Evolutionary conservation across 2,797 vertebrate genomes (phyloP), one percentile per base, ranked within the genome.

Genomic region (Acanthurus lineatus): DNA sequence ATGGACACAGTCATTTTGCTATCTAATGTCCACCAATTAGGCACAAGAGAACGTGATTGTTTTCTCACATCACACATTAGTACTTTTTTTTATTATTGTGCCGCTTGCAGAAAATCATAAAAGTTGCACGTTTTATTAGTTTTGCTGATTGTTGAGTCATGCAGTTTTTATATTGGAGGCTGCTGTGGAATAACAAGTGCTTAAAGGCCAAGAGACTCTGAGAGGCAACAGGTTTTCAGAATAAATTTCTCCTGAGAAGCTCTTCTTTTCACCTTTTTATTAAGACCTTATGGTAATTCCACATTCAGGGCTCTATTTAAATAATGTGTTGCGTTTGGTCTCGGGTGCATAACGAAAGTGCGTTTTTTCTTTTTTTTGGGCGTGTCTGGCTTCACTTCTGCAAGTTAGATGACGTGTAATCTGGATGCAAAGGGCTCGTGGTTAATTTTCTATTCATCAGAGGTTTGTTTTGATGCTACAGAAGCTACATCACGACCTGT

Each of bases 61-160:
- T 57, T 58, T 25, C 17, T 40, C 68, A 19, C 35, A 40, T 53
- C 28, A 20, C 51, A 35, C 42, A 7, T 52, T 20, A 35, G n/a
- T 10, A 9, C 35, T 52, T 70, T 59, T 8, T 32, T 25, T 25
- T 25, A 2, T 25, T 25, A n/a, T 61, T 42, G 17, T 59, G 47
- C n/a, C 20, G 32, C 44, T 44, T 10, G 4, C 16, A 38, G 47
- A 25, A 62, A 63, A 51, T 52, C 17, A 57, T 44, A 22, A 45
- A 69, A n/a, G 44, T 52, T 59, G 58, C n/a, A 40, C 53, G 17
- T 59, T 62, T 15, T 14, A 25, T 64, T 63, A 44, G 42, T 35
- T 62, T 42, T 56, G 20, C 57, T 56, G 77, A 48, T 52, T 62
- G 58, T 22, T 79, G 32, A 57, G 64, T 68, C 56, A 22, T 63